These are phyloP conservation scores for Lophura nycthemera DNA, from an alignment of 2,113 vertebrate genomes.

Conservation along the genomic window DNA sequence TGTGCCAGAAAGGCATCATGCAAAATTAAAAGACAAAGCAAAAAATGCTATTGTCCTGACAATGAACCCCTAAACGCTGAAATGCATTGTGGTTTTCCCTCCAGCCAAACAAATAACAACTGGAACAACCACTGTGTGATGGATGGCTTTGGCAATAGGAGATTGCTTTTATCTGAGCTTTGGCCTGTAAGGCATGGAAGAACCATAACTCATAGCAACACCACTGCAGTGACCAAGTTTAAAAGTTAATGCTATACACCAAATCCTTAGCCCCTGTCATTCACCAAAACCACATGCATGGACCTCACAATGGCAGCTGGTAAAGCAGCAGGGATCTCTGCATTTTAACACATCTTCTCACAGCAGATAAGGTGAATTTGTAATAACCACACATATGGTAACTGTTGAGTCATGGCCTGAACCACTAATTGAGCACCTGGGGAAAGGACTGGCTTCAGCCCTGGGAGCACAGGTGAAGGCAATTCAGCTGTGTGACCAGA, in stretches of 20 bases:
- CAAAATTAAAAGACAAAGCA: background rate
- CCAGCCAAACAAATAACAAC: background rate
- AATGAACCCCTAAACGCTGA: background rate
- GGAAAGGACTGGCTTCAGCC: too few relatives aligned
- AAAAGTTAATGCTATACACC: background rate
- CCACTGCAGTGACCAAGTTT: rapidly evolving
- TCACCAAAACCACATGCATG: background rate
- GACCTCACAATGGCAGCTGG: background rate
- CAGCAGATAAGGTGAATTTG: background rate
- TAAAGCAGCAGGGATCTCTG: background rate
- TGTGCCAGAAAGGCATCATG: rapidly evolving
- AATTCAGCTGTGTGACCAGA: too few relatives aligned
- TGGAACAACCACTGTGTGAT: background rate
- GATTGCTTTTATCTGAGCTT: background rate
- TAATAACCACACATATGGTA: background rate
- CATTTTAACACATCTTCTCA: background rate
- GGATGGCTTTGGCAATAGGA: background rate
- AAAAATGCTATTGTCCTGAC: background rate
- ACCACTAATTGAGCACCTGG: too few relatives aligned
- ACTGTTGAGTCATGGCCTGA: too few relatives aligned
- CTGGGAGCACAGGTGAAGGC: too few relatives aligned
- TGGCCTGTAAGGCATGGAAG: rapidly evolving
- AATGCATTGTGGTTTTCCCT: background rate
- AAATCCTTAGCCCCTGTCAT: background rate
- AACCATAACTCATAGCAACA: background rate